These are phyloP conservation scores for Drosophila longiperda DNA, from an alignment of 2,888 invertebrate genomes.

Conservation along the genomic window DNA sequence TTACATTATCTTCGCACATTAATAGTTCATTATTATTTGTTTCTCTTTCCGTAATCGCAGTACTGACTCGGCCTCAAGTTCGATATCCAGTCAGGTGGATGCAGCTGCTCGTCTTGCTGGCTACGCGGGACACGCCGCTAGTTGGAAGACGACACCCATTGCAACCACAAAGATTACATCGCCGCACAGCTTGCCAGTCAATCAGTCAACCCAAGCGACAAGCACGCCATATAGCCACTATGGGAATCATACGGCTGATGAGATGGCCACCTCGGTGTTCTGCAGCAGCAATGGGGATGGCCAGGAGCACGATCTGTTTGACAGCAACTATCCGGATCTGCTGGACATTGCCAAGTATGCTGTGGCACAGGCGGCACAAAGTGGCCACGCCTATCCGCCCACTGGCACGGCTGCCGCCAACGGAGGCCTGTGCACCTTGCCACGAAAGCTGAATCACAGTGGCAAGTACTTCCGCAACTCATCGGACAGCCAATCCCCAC, in stretches of 20 bases:
- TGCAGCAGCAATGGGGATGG: slow-evolving; percentile 84
- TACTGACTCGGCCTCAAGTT: slow-evolving; percentile 87
- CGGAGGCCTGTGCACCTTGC: slow-evolving; percentile 88
- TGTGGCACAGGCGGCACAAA: slow-evolving; percentile 74
- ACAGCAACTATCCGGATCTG: slow-evolving; percentile 84
- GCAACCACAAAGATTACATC: slow-evolving; percentile 82
- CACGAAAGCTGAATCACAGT: slow-evolving; percentile 84
- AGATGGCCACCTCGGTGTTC: slow-evolving; percentile 82
- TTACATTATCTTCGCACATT: neutral
- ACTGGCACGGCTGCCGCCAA: slow-evolving; percentile 35
- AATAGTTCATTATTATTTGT: neutral
- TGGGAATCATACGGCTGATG: slow-evolving; percentile 67
- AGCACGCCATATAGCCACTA: slow-evolving; percentile 54
- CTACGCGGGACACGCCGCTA: slow-evolving; percentile 63
- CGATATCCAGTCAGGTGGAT: slow-evolving; percentile 86
- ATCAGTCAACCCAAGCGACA: slow-evolving; percentile 17
- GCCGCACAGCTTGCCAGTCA: slow-evolving; percentile 69
- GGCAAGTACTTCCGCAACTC: slow-evolving; percentile 84
- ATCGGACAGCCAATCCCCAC: slow-evolving; percentile 91
- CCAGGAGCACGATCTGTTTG: slow-evolving; percentile 84
- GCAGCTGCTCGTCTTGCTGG: slow-evolving; percentile 81
- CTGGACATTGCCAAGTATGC: slow-evolving; percentile 84
- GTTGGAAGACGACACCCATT: slow-evolving; percentile 81
- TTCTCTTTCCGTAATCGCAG: slow-evolving; percentile 63
- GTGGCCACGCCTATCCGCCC: slow-evolving; percentile 38